Evolutionary conservation across 2,113 vertebrate genomes (phyloP).

Genomic region (Pristiophorus japonicus): DNA sequence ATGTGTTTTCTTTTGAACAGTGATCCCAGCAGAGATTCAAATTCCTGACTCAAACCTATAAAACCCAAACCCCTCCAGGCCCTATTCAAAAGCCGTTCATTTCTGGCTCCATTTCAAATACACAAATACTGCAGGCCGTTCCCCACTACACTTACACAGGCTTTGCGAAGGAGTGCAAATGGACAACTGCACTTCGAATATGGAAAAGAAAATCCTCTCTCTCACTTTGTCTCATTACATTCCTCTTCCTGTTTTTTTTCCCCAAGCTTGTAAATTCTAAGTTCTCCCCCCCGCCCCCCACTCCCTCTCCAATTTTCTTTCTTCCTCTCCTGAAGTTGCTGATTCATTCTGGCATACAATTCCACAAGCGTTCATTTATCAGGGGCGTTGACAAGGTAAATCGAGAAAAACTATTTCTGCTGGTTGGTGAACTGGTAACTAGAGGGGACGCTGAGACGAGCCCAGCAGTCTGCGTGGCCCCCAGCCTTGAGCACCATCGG

Average conservation of each 20-base stretch:
- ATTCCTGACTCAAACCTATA: neutral
- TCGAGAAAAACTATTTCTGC: neutral
- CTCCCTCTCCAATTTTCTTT: neutral
- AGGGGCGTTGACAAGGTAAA: neutral
- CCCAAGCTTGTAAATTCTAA: neutral
- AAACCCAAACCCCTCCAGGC: neutral
- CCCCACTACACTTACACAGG: neutral
- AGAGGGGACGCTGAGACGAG: too few species aligned
- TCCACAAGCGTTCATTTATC: neutral
- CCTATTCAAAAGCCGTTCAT: neutral
- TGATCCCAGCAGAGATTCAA: neutral
- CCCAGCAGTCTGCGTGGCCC: too few species aligned
- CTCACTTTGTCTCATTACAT: neutral
- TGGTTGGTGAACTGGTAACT: neutral
- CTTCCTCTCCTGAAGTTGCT: neutral
- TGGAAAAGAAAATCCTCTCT: neutral
- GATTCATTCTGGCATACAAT: neutral
- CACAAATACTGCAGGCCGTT: neutral
- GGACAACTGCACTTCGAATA: neutral
- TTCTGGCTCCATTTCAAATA: neutral
- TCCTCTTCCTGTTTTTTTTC: neutral
- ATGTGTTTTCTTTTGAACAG: neutral
- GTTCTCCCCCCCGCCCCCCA: neutral
- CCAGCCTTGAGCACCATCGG: too few species aligned
- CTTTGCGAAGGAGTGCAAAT: neutral